Percentiles rank a stretch among this genome's conserved stretches.
These are phyloP conservation scores for Acrossocheilus fasciatus DNA, from an alignment of 2,797 vertebrate genomes.

Conservation along the genomic window DNA sequence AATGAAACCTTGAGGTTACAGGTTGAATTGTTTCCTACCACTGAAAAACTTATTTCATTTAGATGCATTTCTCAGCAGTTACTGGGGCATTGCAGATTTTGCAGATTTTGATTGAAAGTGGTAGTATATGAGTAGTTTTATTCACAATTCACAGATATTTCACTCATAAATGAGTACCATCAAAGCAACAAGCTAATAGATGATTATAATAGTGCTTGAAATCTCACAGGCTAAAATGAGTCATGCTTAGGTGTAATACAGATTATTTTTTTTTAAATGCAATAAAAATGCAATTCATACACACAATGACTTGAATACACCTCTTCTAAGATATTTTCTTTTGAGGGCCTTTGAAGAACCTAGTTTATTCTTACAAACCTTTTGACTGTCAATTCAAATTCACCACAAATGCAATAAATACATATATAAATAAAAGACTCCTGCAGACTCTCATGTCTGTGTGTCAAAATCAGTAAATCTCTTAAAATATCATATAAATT, in stretches of 20 bases:
- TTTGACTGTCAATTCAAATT: background rate
- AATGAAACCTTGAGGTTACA: slow-evolving; percentile 26
- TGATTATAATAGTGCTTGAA: background rate
- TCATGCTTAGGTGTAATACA: background rate
- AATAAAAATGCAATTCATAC: background rate
- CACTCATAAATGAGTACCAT: background rate
- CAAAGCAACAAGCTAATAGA: background rate
- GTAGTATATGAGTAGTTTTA: background rate
- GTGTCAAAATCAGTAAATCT: background rate
- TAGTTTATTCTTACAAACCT: too few relatives aligned
- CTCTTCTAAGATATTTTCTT: background rate
- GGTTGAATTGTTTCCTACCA: slow-evolving; percentile 26
- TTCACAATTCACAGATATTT: background rate
- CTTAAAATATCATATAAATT: too few relatives aligned
- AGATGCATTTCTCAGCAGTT: background rate
- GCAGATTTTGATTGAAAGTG: background rate
- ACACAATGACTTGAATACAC: background rate
- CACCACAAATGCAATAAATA: background rate
- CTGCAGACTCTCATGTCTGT: background rate
- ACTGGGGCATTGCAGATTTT: background rate
- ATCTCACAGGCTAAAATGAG: background rate
- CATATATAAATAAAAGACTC: background rate
- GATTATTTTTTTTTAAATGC: background rate
- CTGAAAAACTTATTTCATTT: slow-evolving; percentile 14
- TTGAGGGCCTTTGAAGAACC: background rate